A percentile compares a stretch with the other conserved stretches of the same genome.
phyloP scores from a whole-genome alignment of 37 sponge, comb jelly and placozoan genomes.

The Chondrilla cf. caribensis region DNA sequence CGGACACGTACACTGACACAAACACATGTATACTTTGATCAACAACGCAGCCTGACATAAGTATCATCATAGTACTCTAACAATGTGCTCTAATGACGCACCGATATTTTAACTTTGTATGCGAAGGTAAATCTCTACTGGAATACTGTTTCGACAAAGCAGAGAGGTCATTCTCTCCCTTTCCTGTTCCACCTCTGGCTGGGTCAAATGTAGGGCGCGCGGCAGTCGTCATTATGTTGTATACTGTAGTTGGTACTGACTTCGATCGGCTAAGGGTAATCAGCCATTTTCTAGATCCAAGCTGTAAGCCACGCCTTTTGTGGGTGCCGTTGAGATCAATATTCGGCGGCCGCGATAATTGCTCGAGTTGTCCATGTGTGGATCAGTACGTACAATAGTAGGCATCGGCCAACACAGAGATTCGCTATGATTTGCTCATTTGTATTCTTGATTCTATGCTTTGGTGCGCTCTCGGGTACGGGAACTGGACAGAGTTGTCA shows the following conservation, averaged over 20 bases:
- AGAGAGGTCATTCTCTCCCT: constrained; percentile 94
- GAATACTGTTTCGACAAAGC: constrained; percentile 98
- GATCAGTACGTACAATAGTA: not conserved
- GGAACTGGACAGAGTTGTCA: no score
- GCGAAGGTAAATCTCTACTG: constrained; percentile 94
- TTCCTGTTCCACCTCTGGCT: constrained; percentile 92
- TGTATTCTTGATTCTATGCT: no score
- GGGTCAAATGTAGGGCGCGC: constrained; percentile 98
- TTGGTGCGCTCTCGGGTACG: no score
- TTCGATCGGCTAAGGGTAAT: not conserved
- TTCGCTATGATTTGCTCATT: no score
- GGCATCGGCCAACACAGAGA: no score
- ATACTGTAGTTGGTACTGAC: no score
- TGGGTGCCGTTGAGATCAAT: not conserved
- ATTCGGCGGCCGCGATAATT: no score
- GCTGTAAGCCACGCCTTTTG: not conserved
- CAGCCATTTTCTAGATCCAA: not conserved
- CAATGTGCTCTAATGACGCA: no score
- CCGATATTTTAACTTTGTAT: constrained; percentile 95
- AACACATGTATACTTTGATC: no score
- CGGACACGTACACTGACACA: no score
- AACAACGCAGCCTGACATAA: no score
- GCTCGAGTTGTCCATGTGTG: not conserved
- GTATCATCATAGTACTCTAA: no score
- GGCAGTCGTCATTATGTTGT: constrained; percentile 94